Percentiles rank a stretch among this genome's conserved stretches.
Evolutionary conservation across 2,888 invertebrate genomes (phyloP).

Genomic region (Oscheius sp.): DNA sequence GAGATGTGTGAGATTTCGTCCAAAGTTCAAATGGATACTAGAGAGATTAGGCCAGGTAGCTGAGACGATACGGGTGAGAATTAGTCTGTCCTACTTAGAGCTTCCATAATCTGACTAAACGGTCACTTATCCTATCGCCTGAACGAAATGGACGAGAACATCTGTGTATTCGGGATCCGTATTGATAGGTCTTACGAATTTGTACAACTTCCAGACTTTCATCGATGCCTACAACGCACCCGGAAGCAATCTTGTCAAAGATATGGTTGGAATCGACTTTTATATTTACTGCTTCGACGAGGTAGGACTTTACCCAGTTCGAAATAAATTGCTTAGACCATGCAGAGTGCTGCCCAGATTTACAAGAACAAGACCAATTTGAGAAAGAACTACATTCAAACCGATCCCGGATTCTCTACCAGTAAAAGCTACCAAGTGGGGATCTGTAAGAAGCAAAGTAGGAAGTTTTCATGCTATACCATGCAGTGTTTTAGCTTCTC

Average conservation of each 20-base stretch:
- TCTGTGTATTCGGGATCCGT: too few species aligned
- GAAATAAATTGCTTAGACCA: neutral
- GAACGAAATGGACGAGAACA: too few species aligned
- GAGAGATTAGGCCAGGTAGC: too few species aligned
- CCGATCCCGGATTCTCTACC: conserved; percentile 29
- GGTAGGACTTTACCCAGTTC: conserved; percentile 13
- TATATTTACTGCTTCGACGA: conserved; percentile 37
- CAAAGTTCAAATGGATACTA: too few species aligned
- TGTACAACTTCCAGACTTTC: conserved; percentile 22
- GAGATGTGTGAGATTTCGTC: too few species aligned
- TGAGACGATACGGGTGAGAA: too few species aligned
- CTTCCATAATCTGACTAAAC: too few species aligned
- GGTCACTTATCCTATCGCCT: too few species aligned
- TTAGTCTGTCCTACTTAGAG: too few species aligned
- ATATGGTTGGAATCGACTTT: conserved; percentile 35
- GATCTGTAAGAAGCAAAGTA: conserved; percentile 4
- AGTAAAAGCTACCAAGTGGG: conserved; percentile 1
- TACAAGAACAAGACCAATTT: conserved; percentile 40
- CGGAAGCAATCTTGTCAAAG: conserved; percentile 20
- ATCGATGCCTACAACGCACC: conserved; percentile 30
- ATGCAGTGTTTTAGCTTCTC: neutral
- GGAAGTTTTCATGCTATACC: neutral
- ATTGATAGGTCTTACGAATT: neutral
- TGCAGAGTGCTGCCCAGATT: conserved; percentile 44
- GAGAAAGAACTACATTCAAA: conserved; percentile 22